Evolutionary conservation across 2,113 vertebrate species (phyloP), one percentile per base, ranked within the genome.

Genomic region (Callocephalon fimbriatum): DNA sequence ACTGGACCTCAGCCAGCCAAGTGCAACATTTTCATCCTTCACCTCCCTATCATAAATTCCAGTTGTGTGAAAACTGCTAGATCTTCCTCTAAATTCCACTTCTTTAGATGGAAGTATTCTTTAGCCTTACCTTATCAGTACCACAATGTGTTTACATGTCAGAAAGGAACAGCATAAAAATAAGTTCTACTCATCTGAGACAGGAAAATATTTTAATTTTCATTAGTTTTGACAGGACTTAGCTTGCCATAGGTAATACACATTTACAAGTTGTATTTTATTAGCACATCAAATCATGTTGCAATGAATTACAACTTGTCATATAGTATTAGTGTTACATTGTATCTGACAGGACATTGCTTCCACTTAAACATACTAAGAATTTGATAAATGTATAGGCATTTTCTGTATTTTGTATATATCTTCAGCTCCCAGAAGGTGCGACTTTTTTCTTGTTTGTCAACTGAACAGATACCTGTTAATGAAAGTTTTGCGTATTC

Each of bases 151-250:
- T 88, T 92, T 75, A 74, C 53, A 56, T 50, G 14, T 84, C 81
- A 90, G 61, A 86, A 87, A 75, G 35, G 27, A 94, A 78, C 6
- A 89, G 31, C 27, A 54, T 71, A 78, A 91, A 95, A 93, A 61
- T 73, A 96, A 90, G 26, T 93, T 74, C 38, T 73, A 48, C 50
- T 95, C 58, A 67, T 90, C 70, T 85, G 16, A 88, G 80, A 75
- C 86, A 93, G 51, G 31, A 6, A 94, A 94, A 84, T 95, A 75
- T 62, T 91, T 82, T 76, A 82, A 82, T 94, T 96, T 95, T 94
- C 54, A 96, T 96, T 90, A 67, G 45, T 80, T 96, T 88, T 97
- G 96, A 96, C 95, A 95, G 50, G 72, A 56, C n/a, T 92, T 88
- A 86, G 61, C 71, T 95, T 97, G 95, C 96, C 88, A 86, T 56